Evolutionary conservation across 2,888 invertebrate species (phyloP).

Genomic region (Prosapia bicincta): DNA sequence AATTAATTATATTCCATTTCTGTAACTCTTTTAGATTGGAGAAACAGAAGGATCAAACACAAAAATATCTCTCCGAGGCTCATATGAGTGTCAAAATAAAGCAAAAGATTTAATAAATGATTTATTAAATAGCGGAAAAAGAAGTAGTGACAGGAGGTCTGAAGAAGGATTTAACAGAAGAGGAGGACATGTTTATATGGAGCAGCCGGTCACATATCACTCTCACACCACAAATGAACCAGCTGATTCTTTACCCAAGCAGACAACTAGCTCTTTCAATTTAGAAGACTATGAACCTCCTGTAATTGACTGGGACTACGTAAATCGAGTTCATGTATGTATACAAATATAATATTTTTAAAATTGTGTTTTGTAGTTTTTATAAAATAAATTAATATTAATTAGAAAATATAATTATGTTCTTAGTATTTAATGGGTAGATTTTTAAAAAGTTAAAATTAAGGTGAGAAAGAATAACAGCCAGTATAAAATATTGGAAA

Average conservation of each 20-base stretch:
- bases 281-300: no score
- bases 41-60: slow-evolving; percentile 27
- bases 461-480: no score
- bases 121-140: neutral
- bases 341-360: neutral
- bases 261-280: no score
- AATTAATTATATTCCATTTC: no score
- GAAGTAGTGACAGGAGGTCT: neutral
- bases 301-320: slow-evolving; percentile 56
- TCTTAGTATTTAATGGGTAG: no score
- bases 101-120: slow-evolving; percentile 44
- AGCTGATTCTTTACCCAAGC: no score
- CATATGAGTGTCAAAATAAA: slow-evolving; percentile 50
- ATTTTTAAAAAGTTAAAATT: no score
- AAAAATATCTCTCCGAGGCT: slow-evolving; percentile 52
- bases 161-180: neutral
- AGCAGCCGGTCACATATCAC: neutral
- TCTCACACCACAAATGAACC: no score
- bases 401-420: no score
- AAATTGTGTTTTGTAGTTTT: no score
- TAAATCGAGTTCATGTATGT: slow-evolving; percentile 51
- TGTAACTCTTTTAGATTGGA: neutral
- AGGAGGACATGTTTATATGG: neutral
- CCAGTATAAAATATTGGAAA: no score
- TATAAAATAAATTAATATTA: no score